Evolutionary conservation across 2,888 invertebrate genomes (phyloP).

Genomic region (Endotricha flammealis): DNA sequence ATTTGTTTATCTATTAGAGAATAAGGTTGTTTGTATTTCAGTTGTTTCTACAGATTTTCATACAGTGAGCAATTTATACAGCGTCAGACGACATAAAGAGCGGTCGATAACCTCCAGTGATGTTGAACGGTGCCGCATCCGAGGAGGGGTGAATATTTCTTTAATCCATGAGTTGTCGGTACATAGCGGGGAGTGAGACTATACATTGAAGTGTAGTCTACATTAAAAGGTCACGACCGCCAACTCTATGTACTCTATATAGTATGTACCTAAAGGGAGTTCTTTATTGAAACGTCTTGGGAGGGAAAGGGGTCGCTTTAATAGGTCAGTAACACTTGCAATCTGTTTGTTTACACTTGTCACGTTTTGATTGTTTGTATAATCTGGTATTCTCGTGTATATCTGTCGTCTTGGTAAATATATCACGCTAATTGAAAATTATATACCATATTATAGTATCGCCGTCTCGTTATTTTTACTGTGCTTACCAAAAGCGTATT

Average conservation of each 20-base stretch:
- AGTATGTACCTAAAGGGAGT: constrained; percentile 68
- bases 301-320: constrained; percentile 71
- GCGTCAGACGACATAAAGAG: too few species aligned
- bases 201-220: constrained; percentile 49
- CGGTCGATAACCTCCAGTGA: too few species aligned
- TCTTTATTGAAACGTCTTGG: constrained; percentile 74
- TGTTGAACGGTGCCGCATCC: constrained; percentile 25
- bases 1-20: too few species aligned
- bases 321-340: constrained; percentile 74
- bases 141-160: constrained; percentile 37
- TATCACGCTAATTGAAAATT: too few species aligned
- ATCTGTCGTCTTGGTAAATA: too few species aligned
- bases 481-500: too few species aligned
- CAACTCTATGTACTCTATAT: constrained; percentile 61
- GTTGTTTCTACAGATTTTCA: too few species aligned
- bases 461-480: too few species aligned
- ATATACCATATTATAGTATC: too few species aligned
- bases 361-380: constrained; percentile 24
- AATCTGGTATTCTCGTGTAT: constrained; percentile 18
- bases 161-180: constrained; percentile 45
- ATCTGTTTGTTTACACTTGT: constrained; percentile 61
- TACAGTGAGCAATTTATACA: too few species aligned
- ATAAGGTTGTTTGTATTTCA: too few species aligned
- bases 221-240: constrained; percentile 70
- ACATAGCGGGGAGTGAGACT: constrained; percentile 44